Percentiles rank a stretch among this genome's conserved stretches.
Evolutionary conservation across 1,140 invertebrate genomes (phyloP).

Genomic region (Drosophila tani): DNA sequence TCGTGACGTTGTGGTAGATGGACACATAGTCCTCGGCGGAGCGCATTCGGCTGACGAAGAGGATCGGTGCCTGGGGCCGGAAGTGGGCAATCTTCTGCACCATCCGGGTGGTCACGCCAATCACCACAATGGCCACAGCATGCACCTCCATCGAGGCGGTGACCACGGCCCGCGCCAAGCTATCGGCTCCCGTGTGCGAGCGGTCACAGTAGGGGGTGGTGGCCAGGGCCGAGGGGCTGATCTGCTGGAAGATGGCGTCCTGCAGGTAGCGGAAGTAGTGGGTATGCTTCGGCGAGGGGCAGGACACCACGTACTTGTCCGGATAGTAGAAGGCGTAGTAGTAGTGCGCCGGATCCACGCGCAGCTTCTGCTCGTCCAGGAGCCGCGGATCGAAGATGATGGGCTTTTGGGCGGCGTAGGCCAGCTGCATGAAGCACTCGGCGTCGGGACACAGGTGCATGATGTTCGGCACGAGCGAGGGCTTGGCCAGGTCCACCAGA

Average conservation of each 20-base stretch:
- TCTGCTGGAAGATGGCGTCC: constrained; percentile 59
- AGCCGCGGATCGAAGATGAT: constrained; percentile 59
- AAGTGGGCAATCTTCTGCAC: constrained; percentile 77
- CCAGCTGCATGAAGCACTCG: constrained; percentile 60
- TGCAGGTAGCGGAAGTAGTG: constrained; percentile 63
- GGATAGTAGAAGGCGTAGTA: constrained; percentile 72
- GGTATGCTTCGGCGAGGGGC: background rate
- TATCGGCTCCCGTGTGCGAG: constrained; percentile 72
- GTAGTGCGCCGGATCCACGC: constrained; percentile 64
- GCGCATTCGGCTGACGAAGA: constrained; percentile 71
- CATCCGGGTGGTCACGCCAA: constrained; percentile 68
- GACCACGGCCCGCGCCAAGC: constrained; percentile 57
- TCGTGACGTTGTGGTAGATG: constrained; percentile 65
- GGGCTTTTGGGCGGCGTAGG: constrained; percentile 64
- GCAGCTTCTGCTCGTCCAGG: constrained; percentile 50
- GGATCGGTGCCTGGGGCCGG: constrained; percentile 59
- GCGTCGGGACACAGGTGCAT: constrained; percentile 63
- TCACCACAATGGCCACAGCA: constrained; percentile 67
- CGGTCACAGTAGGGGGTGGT: constrained; percentile 59
- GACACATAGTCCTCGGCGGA: constrained; percentile 72
- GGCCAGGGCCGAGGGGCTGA: constrained; percentile 36
- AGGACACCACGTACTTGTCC: constrained; percentile 68
- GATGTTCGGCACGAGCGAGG: constrained; percentile 41
- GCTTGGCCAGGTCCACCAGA: constrained; percentile 56
- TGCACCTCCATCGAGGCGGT: constrained; percentile 65